Base-by-base conservation (phyloP, 2,113 vertebrate genomes). In the Leptodactylus fuscus region DNA sequence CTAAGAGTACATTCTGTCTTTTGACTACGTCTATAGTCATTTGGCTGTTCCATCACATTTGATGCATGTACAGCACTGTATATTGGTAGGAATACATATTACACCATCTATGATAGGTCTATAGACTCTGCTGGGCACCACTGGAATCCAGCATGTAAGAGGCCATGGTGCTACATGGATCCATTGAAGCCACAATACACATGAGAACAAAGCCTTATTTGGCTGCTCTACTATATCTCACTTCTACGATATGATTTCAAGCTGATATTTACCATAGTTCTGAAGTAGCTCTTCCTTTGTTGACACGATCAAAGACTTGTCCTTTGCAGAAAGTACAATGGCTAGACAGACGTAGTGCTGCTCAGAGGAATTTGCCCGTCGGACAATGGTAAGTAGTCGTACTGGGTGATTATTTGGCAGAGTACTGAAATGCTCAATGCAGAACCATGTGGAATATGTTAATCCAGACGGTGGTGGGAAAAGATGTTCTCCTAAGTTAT, bases 211-310 rank as follows among this genome's bases (percentile, higher is more conserved):
- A 41, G 41, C 41, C 41, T 9, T 5, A 41, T 41, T 41, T 41
- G 5, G 9, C 41, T 41, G 9, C 5, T 41, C 9, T 41, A 1
- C 10, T 48, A 12, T 48, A 48, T 48, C 10, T 2, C 67, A 71
- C 18, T 71, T 29, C 32, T 36, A 38, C 4, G 34, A 1, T 3
- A 15, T n/a, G n/a, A n/a, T n/a, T n/a, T n/a, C n/a, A n/a, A 24
- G 12, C 41, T 24, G 20, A 38, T n/a, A 70, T 92, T 92, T 89
- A 97, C 97, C 96, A 16, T 98, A 96, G 22, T 94, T 96, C 86
- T 99, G 98, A 86, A 99, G 97, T 44, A 99, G 92, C 82, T 99
- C 98, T 87, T 99, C 98, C 87, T 98, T 98, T 79, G 98, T 99
- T 88, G 97, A 98, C 74, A 99, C 97, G 5, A 96, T 96, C n/a